phyloP scores from a whole-genome alignment of 1,140 invertebrate genomes.

The Ectropis grisescens region DNA sequence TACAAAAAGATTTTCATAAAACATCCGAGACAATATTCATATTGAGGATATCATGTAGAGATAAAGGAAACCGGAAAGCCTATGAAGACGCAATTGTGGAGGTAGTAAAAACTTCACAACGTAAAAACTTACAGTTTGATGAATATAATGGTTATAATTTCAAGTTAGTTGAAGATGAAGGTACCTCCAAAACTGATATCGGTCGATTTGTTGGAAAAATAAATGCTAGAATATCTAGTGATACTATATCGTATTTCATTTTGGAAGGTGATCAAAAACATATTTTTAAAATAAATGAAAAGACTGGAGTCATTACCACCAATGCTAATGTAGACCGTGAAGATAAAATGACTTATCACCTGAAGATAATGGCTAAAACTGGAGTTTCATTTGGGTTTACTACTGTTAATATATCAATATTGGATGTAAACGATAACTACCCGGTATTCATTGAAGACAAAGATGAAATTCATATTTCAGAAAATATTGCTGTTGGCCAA shows the following conservation, averaged over 20 bases:
- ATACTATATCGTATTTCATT: slow-evolving; percentile 81
- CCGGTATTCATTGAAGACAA: slow-evolving; percentile 85
- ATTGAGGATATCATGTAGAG: slow-evolving; percentile 82
- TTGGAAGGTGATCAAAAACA: slow-evolving; percentile 84
- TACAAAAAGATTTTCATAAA: slow-evolving; percentile 75
- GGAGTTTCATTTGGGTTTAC: slow-evolving; percentile 79
- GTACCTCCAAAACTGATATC: slow-evolving; percentile 66
- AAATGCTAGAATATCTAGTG: slow-evolving; percentile 70
- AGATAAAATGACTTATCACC: slow-evolving; percentile 78
- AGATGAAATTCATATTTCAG: slow-evolving; percentile 81
- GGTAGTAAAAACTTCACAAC: slow-evolving; percentile 79
- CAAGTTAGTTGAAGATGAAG: slow-evolving; percentile 85
- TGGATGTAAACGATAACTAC: slow-evolving; percentile 94
- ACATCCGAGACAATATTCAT: slow-evolving; percentile 78
- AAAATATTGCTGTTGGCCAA: slow-evolving; percentile 93
- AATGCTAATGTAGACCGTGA: slow-evolving; percentile 89
- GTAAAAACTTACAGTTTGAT: slow-evolving; percentile 81
- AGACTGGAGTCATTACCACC: slow-evolving; percentile 84
- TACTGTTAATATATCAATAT: slow-evolving; percentile 83
- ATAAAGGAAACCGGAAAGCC: slow-evolving; percentile 80
- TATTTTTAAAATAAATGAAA: slow-evolving; percentile 85
- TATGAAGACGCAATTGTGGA: slow-evolving; percentile 84
- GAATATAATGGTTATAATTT: slow-evolving; percentile 83
- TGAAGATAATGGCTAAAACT: slow-evolving; percentile 81
- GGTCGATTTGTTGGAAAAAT: slow-evolving; percentile 84